phyloP scores from a whole-genome alignment of 2,113 vertebrate genomes.

The Cariama cristata region DNA sequence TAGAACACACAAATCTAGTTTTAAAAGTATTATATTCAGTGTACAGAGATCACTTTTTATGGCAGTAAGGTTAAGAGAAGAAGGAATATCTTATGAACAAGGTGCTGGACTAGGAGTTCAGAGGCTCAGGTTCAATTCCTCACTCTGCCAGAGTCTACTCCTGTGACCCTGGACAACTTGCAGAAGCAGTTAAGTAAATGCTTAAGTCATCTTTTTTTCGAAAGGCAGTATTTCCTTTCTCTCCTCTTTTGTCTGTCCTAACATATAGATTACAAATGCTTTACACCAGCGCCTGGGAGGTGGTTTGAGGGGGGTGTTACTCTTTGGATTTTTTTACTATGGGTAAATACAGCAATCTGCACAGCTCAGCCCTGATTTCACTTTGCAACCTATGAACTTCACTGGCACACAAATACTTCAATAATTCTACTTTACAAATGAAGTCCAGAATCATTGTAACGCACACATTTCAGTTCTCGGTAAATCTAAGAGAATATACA shows the following conservation, averaged over 20 bases:
- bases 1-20: background rate
- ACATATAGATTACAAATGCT: background rate
- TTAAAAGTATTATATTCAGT: background rate
- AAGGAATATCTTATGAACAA: background rate
- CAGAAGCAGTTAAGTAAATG: background rate
- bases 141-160: background rate
- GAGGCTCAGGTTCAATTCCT: background rate
- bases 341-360: background rate
- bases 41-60: background rate
- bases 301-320: fast-evolving
- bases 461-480: background rate
- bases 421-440: background rate
- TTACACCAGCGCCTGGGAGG: background rate
- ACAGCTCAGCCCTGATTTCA: background rate
- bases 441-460: fast-evolving
- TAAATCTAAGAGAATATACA: background rate
- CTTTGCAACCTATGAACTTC: background rate
- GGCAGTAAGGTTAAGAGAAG: background rate
- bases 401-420: background rate
- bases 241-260: background rate
- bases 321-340: background rate
- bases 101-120: background rate
- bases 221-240: background rate
- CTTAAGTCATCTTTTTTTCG: background rate
- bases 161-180: background rate